These are phyloP conservation scores for Tachina fera DNA, from an alignment of 2,888 invertebrate species.

Conservation along the genomic window DNA sequence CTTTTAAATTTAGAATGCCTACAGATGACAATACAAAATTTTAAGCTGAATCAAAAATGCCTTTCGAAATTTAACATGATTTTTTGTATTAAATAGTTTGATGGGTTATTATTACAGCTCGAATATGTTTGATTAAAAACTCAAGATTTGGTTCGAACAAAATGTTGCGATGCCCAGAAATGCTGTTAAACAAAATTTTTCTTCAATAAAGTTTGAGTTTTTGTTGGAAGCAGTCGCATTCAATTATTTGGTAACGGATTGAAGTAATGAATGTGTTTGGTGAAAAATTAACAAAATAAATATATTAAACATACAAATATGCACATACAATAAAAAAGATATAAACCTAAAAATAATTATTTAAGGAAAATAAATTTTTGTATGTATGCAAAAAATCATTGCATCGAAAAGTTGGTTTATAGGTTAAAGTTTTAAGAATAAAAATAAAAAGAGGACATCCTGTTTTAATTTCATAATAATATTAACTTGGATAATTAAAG, in stretches of 20 bases:
- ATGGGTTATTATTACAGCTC: not conserved
- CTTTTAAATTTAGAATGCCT: too few relatives aligned
- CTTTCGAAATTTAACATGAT: too few relatives aligned
- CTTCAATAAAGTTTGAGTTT: slow-evolving; percentile 41
- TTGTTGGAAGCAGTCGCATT: slow-evolving; percentile 48
- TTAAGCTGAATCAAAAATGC: too few relatives aligned
- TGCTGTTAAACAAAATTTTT: not conserved
- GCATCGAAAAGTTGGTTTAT: slow-evolving; percentile 15
- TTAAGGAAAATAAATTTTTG: not conserved
- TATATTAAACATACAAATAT: not conserved
- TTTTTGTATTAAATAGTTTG: too few relatives aligned
- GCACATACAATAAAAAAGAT: slow-evolving; percentile 14
- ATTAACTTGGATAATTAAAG: slow-evolving; percentile 32
- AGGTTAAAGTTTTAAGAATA: not conserved
- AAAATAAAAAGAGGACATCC: slow-evolving; percentile 32
- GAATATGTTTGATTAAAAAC: not conserved
- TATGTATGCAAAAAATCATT: not conserved
- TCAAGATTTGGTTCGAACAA: slow-evolving; percentile 7
- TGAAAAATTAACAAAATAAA: slow-evolving; percentile 15
- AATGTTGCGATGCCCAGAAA: not conserved
- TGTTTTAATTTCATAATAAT: slow-evolving; percentile 1
- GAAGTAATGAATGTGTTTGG: slow-evolving; percentile 28
- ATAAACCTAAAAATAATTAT: not conserved
- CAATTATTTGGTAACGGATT: slow-evolving; percentile 21
- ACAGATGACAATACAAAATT: too few relatives aligned